Evolutionary conservation across 2,888 invertebrate genomes (phyloP), one percentile per base, ranked within the genome.

Genomic region (Conomelus anceps): DNA sequence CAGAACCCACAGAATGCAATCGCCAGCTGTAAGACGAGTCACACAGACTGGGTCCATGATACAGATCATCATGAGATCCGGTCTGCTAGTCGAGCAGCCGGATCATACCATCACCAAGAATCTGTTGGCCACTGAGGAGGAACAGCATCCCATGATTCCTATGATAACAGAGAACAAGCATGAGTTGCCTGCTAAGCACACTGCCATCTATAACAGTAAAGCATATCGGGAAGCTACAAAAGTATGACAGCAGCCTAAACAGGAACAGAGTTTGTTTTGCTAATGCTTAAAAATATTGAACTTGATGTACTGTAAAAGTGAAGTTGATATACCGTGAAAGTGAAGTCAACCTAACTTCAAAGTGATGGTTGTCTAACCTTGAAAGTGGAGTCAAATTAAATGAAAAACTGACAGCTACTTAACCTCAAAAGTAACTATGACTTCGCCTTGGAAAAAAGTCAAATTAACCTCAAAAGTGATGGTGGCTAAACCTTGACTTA

Each of bases 21-120:
- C 26, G 24, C 29, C 26, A 89, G 20, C 85, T 88, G 24, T 89
- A 87, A 0, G 89, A 85, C n/a, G 89, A 85, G 41, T 89, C 86
- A 17, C 88, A 86, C 29, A 41, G 29, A 88, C 87, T 41, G 23
- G 26, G 0, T 84, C 63, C 23, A 41, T 86, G 86, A 86, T 86
- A 20, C 86, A 86, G 29, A 86, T 86, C n/a, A 86, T 86, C 29
- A 86, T 86, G 86, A 11, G 86, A 1, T 86, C 86, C 22, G 86
- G 86, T 26, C 17, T 86, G 24, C 22, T 86, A 1, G 86, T 86
- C 7, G 86, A 86, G 22, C 86, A 86, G n/a, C 26, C 26, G 0
- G 86, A 86, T 26, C 26, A 24, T 1, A 86, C 86, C 23, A 3
- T 86, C 7, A 23, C 86, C 86, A 86, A 23, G 22, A 86, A 86